A percentile compares a stretch with the other conserved stretches of the same genome.
These are phyloP conservation scores for Oscheius sp. DNA, from an alignment of 2,888 invertebrate genomes.

Conservation along the genomic window DNA sequence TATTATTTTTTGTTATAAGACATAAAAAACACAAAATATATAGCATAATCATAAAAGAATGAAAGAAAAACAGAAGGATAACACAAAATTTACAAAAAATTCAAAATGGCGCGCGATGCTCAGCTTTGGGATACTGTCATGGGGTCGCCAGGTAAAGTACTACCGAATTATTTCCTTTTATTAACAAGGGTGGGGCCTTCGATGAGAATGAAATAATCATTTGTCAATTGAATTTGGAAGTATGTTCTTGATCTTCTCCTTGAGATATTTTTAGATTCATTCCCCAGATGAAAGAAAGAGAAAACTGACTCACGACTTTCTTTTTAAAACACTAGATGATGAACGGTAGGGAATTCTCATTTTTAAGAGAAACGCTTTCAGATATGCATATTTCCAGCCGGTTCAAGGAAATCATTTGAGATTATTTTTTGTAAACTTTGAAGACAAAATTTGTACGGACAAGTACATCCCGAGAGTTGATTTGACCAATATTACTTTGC, in stretches of 20 bases:
- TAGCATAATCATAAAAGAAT: too few relatives aligned
- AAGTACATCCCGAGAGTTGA: constrained; percentile 33
- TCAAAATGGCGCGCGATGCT: too few relatives aligned
- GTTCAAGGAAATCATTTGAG: constrained; percentile 37
- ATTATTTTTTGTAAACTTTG: constrained; percentile 39
- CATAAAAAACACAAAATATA: too few relatives aligned
- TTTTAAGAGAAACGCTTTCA: too few relatives aligned
- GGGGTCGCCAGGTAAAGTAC: too few relatives aligned
- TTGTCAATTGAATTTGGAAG: constrained; percentile 37
- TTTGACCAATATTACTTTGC: neutral
- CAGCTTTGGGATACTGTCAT: too few relatives aligned
- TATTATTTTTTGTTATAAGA: too few relatives aligned
- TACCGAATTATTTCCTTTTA: constrained; percentile 35
- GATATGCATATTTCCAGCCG: constrained; percentile 30
- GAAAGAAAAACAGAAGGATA: too few relatives aligned
- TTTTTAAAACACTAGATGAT: constrained; percentile 34
- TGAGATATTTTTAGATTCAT: constrained; percentile 29
- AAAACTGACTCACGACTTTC: constrained; percentile 35
- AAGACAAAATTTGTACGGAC: constrained; percentile 33
- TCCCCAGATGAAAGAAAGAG: constrained; percentile 33
- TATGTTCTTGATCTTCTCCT: constrained; percentile 13
- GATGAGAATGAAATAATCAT: constrained; percentile 31
- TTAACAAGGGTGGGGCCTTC: constrained; percentile 26
- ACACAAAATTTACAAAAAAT: too few relatives aligned
- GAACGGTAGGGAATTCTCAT: too few relatives aligned